These are phyloP conservation scores for Arvicanthis niloticus DNA, from an alignment of 2,113 vertebrate genomes.

Conservation along the genomic window DNA sequence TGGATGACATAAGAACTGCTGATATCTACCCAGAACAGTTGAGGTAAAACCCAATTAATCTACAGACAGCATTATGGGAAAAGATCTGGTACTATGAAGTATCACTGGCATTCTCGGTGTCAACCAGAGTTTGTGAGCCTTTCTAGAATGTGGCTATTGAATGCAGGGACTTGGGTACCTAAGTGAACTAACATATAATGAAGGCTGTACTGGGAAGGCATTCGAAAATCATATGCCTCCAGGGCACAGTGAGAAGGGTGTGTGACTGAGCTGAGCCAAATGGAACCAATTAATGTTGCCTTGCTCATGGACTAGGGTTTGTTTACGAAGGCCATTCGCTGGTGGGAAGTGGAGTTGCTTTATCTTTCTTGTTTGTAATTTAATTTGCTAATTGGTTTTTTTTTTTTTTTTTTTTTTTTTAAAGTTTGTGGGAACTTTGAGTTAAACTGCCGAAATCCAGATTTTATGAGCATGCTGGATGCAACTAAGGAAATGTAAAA, in stretches of 20 bases:
- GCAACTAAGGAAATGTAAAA: conserved; percentile 64
- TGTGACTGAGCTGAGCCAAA: conserved; percentile 42
- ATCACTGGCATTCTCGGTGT: background rate
- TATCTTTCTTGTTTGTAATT: conserved; percentile 70
- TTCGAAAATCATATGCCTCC: background rate
- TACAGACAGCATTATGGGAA: background rate
- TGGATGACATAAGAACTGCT: background rate
- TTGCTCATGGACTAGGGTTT: conserved; percentile 50
- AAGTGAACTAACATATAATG: conserved; percentile 14
- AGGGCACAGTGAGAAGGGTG: background rate
- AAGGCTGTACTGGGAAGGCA: background rate
- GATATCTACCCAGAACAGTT: background rate
- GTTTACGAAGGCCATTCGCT: conserved; percentile 63
- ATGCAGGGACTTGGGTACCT: background rate
- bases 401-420: background rate
- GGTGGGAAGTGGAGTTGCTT: conserved; percentile 61
- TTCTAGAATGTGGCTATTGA: conserved; percentile 31
- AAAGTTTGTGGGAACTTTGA: conserved; percentile 32
- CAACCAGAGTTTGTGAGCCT: background rate
- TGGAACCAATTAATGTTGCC: conserved; percentile 55
- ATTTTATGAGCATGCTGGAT: conserved; percentile 62
- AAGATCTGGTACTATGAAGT: background rate
- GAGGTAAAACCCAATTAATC: background rate
- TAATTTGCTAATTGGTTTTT: conserved; percentile 61
- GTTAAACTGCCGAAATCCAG: conserved; percentile 13